Evolutionary conservation across 2,797 vertebrate species (phyloP), one percentile per base, ranked within the genome.

Genomic region (Smutsia temminckii): DNA sequence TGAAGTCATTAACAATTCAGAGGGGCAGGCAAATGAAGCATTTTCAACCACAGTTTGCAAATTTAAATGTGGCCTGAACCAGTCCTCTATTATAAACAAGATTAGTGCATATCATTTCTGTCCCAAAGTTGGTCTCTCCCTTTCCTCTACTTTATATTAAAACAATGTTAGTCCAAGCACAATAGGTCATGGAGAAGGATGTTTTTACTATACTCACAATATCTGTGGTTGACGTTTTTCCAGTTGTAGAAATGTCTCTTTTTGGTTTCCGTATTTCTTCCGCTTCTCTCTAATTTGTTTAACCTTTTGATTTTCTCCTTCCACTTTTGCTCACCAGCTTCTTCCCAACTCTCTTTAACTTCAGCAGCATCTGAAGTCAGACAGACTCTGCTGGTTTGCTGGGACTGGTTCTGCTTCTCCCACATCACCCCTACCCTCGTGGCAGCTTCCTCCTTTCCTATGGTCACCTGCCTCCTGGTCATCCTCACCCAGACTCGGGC

Each of bases 21-120:
- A 29, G 42, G 86, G 53, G 29, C 94, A 96, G 53, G 59, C 51
- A 84, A 83, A 59, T 77, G 78, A 77, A 55, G 16, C 66, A 49
- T 96, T 95, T 96, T 94, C 37, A 94, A 64, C 32, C 42, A 68
- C 8, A 42, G n/a, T 75, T 95, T n/a, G 69, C 51, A 85, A 85
- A 85, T 72, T 94, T 81, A 85, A 91, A 40, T 77, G 91, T 83
- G 66, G 6, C 23, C 46, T 64, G 59, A 84, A 87, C 27, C 17
- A 78, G 32, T 53, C 61, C 20, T 72, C 37, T 71, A 8, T 79
- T 25, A 42, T 93, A 95, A 85, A 57, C 34, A 75, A 85, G 40
- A 66, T 34, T 80, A 23, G 25, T 46, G 8, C 27, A 11, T 84
- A 34, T 89, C 5, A 46, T 68, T 85, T 81, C 25, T 78, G 32